These are phyloP conservation scores for Crossaster papposus DNA, from an alignment of 53 echinoderm and acorn worm species.

Conservation along the genomic window DNA sequence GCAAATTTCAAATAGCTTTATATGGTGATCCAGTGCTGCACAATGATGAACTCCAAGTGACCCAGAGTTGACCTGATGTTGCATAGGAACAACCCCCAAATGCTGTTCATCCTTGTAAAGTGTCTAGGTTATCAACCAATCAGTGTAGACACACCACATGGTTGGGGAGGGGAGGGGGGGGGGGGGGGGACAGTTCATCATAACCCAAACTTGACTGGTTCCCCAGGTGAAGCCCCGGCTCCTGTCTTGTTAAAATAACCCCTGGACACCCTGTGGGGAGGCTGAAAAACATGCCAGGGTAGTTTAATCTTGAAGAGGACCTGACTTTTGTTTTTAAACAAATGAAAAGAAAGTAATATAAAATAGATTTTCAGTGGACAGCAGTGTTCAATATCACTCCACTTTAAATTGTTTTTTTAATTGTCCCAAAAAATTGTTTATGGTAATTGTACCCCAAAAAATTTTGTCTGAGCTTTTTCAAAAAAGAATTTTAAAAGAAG, in stretches of 20 bases:
- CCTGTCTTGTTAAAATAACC: slow-evolving; percentile 23
- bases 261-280: slow-evolving; percentile 32
- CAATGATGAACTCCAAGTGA: neutral
- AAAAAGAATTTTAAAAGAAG: no score
- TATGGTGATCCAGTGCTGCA: no score
- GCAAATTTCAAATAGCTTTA: neutral
- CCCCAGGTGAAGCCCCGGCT: slow-evolving; percentile 16
- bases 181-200: neutral
- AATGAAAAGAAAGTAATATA: neutral
- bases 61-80: neutral
- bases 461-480: no score
- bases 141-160: no score
- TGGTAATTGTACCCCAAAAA: no score
- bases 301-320: slow-evolving; percentile 19
- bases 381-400: no score
- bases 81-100: neutral
- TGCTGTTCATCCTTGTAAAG: neutral
- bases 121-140: neutral
- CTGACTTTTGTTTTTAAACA: neutral
- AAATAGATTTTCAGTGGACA: neutral
- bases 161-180: no score
- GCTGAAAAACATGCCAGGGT: slow-evolving; percentile 38
- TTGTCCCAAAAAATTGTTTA: no score
- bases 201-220: slow-evolving; percentile 27
- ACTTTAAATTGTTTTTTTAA: no score